Evolutionary conservation across 2,888 invertebrate genomes (phyloP), one percentile per base, ranked within the genome.

Genomic region (Crocallis elinguaria): DNA sequence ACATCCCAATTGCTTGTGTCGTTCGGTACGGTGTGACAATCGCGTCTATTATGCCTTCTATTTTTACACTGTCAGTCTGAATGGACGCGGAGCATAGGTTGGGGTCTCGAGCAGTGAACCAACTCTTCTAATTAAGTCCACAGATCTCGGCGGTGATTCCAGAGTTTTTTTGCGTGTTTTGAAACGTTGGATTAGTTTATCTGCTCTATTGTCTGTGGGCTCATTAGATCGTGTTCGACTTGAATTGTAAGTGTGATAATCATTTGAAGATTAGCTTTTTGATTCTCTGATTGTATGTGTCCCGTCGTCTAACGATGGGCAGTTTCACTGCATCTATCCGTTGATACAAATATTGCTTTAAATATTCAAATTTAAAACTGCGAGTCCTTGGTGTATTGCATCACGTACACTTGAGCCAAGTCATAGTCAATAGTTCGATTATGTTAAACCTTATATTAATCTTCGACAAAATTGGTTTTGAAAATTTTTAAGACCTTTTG

Each of bases 31-130:
- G 84, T 86, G 85, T 85, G 48, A 82, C 2, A 45, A 32, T 60
- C 62, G 52, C 57, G 64, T 67, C 63, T 60, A 67, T 58, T 49
- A 58, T 52, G 60, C 71, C 69, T 66, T 82, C 82, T 87, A 86
- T 88, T 88, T 87, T 83, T 82, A 77, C 72, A 66, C 75, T 71
- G 82, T 79, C 85, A 77, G 81, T 73, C 66, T 71, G 79, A 82
- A 78, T 75, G 79, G 72, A 71, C 66, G 74, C 75, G 72, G 81
- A 78, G 82, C 77, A 82, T 74, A 79, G 79, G 79, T 82, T 73
- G 69, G 64, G 62, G 56, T 70, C 73, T 77, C 32, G 23, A 50
- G 44, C 33, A 17, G 13, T 25, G 32, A 32, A 38, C 50, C 32
- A 38, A 25, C 43, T 79, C 77, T 9, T 79, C 75, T 82, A 84